phyloP scores from a whole-genome alignment of 2,113 vertebrate species.

The Sclerurus mexicanus region DNA sequence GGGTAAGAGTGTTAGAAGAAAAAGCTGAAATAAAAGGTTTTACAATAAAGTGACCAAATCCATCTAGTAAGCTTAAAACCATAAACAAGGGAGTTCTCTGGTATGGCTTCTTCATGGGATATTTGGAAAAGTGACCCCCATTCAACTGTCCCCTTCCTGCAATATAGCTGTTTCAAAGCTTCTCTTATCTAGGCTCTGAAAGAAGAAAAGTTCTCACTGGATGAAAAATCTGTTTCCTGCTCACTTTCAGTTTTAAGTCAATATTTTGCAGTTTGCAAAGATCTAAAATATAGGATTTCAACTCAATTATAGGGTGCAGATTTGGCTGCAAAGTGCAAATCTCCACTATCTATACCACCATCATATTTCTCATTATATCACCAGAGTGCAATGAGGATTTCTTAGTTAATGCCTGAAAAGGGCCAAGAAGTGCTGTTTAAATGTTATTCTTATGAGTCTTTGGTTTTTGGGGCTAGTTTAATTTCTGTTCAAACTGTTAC shows the following conservation, averaged over 20 bases:
- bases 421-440: slow-evolving; percentile 14
- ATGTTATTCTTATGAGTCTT: slow-evolving; percentile 24
- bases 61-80: background rate
- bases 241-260: background rate
- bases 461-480: background rate
- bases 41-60: background rate
- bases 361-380: background rate
- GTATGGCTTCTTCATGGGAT: background rate
- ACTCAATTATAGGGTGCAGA: background rate
- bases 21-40: background rate
- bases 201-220: background rate
- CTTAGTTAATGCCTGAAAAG: background rate
- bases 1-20: background rate
- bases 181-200: background rate
- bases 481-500: slow-evolving; percentile 15
- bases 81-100: background rate
- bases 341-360: background rate
- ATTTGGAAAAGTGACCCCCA: background rate
- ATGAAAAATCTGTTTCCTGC: background rate
- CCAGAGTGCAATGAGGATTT: background rate
- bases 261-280: background rate
- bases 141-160: rapidly evolving
- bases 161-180: background rate
- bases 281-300: background rate
- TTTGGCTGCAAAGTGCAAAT: background rate